phyloP scores from a whole-genome alignment of 2,113 vertebrate genomes.

The Halcyon malimbica region DNA sequence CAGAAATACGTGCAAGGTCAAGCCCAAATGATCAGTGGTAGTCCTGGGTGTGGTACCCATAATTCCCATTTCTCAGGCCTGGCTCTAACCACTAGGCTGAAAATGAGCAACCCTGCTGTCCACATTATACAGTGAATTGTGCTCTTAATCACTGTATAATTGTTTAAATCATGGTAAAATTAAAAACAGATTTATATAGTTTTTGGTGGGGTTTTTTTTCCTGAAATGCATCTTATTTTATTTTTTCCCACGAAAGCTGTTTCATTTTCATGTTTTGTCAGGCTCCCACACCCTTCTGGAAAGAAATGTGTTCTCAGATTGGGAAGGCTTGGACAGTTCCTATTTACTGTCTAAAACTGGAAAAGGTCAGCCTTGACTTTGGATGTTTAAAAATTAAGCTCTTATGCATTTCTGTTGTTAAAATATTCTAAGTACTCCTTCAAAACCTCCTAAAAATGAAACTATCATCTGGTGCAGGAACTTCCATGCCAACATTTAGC shows the following conservation, averaged over 20 bases:
- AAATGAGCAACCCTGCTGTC: neutral
- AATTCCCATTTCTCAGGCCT: neutral
- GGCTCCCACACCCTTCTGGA: neutral
- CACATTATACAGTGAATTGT: neutral
- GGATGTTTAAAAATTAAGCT: neutral
- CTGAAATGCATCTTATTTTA: neutral
- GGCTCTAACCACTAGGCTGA: neutral
- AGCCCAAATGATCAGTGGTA: neutral
- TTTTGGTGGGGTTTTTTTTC: neutral
- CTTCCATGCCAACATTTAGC: neutral
- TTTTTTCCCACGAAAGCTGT: neutral
- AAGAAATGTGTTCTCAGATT: neutral
- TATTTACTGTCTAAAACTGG: neutral
- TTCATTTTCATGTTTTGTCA: neutral
- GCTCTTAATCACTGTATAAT: neutral
- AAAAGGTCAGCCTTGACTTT: neutral
- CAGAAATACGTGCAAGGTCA: neutral
- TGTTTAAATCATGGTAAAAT: neutral
- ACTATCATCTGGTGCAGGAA: constrained; percentile 11
- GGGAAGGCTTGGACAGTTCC: neutral
- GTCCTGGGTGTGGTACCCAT: accelerated
- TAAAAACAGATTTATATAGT: neutral
- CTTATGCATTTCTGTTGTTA: neutral
- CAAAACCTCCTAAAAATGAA: constrained; percentile 2
- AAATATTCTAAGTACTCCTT: neutral